phyloP scores from a whole-genome alignment of 2,888 invertebrate species.

The Notodromas monacha region DNA sequence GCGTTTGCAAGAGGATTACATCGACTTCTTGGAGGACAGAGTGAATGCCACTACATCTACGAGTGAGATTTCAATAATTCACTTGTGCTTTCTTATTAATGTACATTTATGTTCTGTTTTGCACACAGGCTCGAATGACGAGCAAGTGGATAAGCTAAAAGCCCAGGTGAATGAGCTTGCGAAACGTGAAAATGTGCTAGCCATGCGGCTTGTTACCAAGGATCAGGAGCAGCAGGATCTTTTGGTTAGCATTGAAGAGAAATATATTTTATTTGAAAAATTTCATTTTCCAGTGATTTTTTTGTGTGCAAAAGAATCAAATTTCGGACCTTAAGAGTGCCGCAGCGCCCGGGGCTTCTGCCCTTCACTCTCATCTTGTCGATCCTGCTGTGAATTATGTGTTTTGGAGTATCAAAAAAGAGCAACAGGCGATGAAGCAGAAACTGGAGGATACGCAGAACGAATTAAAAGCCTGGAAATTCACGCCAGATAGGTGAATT shows the following conservation, averaged over 20 bases:
- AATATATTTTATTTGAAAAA: constrained; percentile 1
- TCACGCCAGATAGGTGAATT: constrained; percentile 64
- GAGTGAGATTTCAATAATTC: constrained; percentile 4
- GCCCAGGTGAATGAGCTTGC: constrained; percentile 54
- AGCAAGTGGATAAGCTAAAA: constrained; percentile 41
- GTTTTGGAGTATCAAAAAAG: constrained; percentile 58
- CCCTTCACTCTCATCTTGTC: constrained; percentile 44
- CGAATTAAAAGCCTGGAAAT: constrained; percentile 92
- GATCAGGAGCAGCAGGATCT: constrained; percentile 90
- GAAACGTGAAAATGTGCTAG: constrained; percentile 62
- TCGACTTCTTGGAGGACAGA: constrained; percentile 1
- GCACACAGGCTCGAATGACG: constrained; percentile 12
- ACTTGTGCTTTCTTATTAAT: background rate
- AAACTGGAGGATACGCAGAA: constrained; percentile 85
- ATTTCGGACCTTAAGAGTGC: constrained; percentile 66
- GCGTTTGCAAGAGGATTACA: background rate
- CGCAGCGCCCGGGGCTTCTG: constrained; percentile 39
- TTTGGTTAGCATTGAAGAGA: constrained; percentile 30
- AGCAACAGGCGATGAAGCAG: constrained; percentile 54
- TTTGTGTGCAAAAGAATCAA: constrained; percentile 34
- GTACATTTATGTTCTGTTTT: background rate
- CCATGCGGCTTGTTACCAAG: constrained; percentile 65
- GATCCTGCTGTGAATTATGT: constrained; percentile 86
- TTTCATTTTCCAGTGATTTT: too few relatives aligned
- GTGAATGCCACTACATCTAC: background rate